These are phyloP conservation scores for Falco biarmicus DNA, from an alignment of 2,797 vertebrate species.

Conservation along the genomic window DNA sequence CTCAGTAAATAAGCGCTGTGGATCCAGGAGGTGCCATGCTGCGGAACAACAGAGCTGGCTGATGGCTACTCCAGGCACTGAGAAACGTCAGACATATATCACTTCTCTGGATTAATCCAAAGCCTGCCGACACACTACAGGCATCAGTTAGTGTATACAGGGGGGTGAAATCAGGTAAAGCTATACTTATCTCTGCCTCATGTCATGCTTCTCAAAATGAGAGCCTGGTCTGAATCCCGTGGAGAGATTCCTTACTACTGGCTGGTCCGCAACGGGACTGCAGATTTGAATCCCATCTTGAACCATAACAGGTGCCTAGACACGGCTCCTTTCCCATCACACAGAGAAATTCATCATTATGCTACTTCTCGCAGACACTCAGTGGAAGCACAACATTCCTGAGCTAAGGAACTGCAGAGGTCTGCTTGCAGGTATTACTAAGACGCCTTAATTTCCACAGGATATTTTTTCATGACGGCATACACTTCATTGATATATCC, in stretches of 20 bases:
- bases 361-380: background rate
- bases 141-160: fast-evolving
- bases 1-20: background rate
- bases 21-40: background rate
- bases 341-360: background rate
- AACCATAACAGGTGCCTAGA: background rate
- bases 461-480: background rate
- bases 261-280: background rate
- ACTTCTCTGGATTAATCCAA: background rate
- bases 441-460: background rate
- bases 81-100: background rate
- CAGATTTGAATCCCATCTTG: background rate
- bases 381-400: background rate
- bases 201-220: background rate
- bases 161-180: background rate
- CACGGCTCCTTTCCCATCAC: background rate
- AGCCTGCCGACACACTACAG: background rate
- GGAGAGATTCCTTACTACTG: background rate
- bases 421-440: background rate
- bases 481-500: background rate
- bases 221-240: background rate
- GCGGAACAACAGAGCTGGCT: background rate
- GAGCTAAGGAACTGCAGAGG: background rate
- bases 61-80: background rate
- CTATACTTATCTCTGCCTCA: background rate